Evolutionary conservation across 2,113 vertebrate species (phyloP), one percentile per base, ranked within the genome.

Genomic region (Camelus dromedarius): DNA sequence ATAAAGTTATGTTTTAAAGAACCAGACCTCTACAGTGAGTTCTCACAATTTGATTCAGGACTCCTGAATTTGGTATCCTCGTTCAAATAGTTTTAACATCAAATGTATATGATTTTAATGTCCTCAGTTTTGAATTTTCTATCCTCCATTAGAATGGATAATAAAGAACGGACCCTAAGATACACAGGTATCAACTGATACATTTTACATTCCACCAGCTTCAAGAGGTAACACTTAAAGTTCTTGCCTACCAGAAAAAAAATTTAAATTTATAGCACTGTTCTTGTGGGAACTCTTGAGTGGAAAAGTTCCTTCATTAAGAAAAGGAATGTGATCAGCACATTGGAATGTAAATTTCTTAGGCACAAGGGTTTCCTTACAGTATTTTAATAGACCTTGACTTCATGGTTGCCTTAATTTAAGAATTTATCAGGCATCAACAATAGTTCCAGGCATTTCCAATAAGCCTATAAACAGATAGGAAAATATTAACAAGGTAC

Each of bases 261-360:
- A 52, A 60, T 46, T 56, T 87, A 66, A 62, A 89, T 76, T 92
- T 93, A 82, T 79, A 76, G 28, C 54, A 42, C 32, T 91, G 50
- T 84, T 90, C 80, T 94, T 92, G 16, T 92, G 73, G 67, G 67
- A 94, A 96, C 30, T 16, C 80, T 67, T 67, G 77, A 85, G 50
- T 83, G 67, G 76, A 96, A 97, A 86, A 67, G 60, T 95, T 96
- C 84, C 70, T 96, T 96, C 95, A 93, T 96, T 97, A 97, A 84
- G 88, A 56, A 88, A 96, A 96, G 50, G 72, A 94, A 96, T 94
- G 94, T 20, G 56, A 82, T 91, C 76, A 96, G 93, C 91, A 96
- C 75, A 30, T 28, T 97, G 94, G 60, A 94, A 93, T 95, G 90
- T 22, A 69, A 91, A 96, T 81, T 86, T 94, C 94, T 92, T 48